phyloP scores from a whole-genome alignment of 2,888 invertebrate species.

The Anthophora plumipes region DNA sequence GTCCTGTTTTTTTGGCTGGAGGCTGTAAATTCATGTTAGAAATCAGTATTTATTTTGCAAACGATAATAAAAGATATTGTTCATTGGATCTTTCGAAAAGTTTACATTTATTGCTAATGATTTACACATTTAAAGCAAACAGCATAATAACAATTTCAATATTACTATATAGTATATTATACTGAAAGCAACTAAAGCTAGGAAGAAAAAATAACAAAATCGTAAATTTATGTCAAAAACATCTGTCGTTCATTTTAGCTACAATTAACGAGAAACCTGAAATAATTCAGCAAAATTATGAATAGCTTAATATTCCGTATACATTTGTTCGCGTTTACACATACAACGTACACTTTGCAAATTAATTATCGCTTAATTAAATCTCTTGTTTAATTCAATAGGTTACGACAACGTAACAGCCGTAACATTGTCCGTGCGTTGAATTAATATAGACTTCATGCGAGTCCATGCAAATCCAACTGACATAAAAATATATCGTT shows the following conservation, averaged over 20 bases:
- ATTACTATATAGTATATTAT: too few species aligned
- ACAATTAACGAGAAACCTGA: background rate
- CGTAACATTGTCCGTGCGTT: background rate
- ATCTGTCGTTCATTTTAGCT: too few species aligned
- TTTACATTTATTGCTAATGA: background rate
- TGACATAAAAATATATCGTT: background rate
- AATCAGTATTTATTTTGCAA: too few species aligned
- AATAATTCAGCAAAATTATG: background rate
- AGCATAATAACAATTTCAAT: background rate
- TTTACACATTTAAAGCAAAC: background rate
- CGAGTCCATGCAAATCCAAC: background rate
- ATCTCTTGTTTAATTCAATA: slow-evolving; percentile 5
- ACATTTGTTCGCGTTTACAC: background rate
- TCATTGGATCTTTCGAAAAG: background rate
- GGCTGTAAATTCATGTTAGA: too few species aligned
- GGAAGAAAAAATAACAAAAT: too few species aligned
- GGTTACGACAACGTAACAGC: background rate
- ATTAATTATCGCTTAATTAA: slow-evolving; percentile 7
- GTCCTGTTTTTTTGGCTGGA: too few species aligned
- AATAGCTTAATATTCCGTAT: background rate
- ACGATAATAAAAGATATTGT: too few species aligned
- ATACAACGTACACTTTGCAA: background rate
- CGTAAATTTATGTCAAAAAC: background rate
- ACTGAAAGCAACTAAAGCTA: too few species aligned
- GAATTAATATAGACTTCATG: background rate